Evolutionary conservation across 1,140 invertebrate species (phyloP), one percentile per base, ranked within the genome.

Genomic region (Bombus difficillimus): DNA sequence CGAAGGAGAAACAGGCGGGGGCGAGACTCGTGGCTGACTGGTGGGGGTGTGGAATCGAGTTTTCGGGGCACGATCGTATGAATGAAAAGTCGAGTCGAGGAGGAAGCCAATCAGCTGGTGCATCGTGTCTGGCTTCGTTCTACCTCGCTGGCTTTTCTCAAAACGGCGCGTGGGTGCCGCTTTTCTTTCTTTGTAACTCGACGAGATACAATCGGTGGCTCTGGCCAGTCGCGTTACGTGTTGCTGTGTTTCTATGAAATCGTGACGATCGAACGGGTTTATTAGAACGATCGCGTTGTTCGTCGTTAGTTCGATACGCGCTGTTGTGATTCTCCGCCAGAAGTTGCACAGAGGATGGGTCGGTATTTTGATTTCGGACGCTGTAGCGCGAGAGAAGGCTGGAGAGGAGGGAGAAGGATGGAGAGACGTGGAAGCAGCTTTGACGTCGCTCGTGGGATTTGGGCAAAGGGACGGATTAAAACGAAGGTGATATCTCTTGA

Each of bases 81-180:
- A 85, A 88, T 86, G 84, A 80, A 87, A 83, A 88, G 39, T 69
- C 69, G 34, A 86, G 62, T 83, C 75, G 53, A n/a, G 37, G 10
- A 53, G 37, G 68, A 83, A 83, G 72, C 74, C 86, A 76, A 74
- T 81, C 71, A 72, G 59, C 5, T 59, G 41, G 85, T 73, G 10
- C 41, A n/a, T 62, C 59, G 59, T 62, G 59, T 76, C 73, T 47
- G 74, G 85, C 68, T 84, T 86, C 85, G 85, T 86, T 77, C 66
- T 77, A 59, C 34, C 57, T 77, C 53, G 81, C 68, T 83, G 66
- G 22, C 28, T 62, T 86, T 72, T 83, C 73, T 83, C 68, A 78
- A 83, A 86, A 43, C 57, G 25, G 66, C 74, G 85, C 68, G 81
- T 83, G 85, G 39, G 39, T 57, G 43, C 47, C 28, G 25, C 47